phyloP scores from a whole-genome alignment of 1,140 invertebrate species.

The Centruroides sculpturatus region DNA sequence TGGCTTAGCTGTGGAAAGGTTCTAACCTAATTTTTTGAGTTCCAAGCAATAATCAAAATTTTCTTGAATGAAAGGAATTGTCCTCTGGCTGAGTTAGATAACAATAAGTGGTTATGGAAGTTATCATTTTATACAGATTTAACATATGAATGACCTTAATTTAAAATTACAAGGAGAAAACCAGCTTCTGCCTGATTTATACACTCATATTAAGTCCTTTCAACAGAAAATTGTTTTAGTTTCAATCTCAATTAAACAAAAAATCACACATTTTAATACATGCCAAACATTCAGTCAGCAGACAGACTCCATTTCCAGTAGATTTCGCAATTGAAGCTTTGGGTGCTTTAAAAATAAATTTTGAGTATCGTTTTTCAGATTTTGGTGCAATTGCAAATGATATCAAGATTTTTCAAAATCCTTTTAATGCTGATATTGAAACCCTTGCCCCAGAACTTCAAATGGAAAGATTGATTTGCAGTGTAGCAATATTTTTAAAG shows the following conservation, averaged over 20 bases:
- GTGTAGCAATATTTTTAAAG: no score
- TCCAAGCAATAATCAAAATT: conserved; percentile 4
- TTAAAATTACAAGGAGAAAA: conserved; percentile 1
- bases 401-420: no score
- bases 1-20: conserved; percentile 22
- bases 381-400: no score
- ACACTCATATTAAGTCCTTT: conserved; percentile 1
- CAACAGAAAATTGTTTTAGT: background rate
- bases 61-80: background rate
- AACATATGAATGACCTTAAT: background rate
- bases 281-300: no score
- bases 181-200: conserved; percentile 2
- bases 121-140: background rate
- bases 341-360: no score
- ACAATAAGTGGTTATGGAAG: background rate
- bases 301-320: no score
- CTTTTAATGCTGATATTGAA: no score
- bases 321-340: no score
- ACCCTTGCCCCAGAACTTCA: no score
- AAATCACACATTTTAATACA: background rate
- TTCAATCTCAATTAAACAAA: no score
- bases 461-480: no score
- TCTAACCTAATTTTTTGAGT: conserved; percentile 18
- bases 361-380: no score
- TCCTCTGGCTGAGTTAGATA: background rate